Percentiles rank a stretch among this genome's conserved stretches.
phyloP scores from a whole-genome alignment of 1,140 invertebrate genomes.

The Gryllus bimaculatus region DNA sequence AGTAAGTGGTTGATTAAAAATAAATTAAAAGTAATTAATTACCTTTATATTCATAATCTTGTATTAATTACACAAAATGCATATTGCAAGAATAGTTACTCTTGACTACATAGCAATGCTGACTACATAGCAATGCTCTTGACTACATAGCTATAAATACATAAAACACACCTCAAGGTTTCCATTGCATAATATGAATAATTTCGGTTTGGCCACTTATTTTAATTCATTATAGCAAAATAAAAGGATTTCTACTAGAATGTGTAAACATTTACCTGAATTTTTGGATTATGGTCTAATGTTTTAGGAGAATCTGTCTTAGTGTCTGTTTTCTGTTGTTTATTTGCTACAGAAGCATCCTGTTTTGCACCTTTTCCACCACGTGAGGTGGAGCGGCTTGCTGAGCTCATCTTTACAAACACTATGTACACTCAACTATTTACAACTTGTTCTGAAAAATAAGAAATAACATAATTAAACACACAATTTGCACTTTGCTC shows the following conservation, averaged over 20 bases:
- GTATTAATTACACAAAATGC: too few relatives aligned
- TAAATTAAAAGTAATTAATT: too few relatives aligned
- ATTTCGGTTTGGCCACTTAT: neutral
- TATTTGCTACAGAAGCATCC: slow-evolving; percentile 33
- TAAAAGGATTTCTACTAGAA: neutral
- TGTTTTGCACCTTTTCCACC: slow-evolving; percentile 35
- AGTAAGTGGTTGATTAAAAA: too few relatives aligned
- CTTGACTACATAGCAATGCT: too few relatives aligned
- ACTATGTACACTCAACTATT: slow-evolving; percentile 37
- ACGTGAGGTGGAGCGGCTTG: slow-evolving; percentile 34
- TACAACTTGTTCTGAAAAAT: slow-evolving; percentile 28
- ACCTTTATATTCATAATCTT: too few relatives aligned
- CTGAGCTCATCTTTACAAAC: slow-evolving; percentile 36
- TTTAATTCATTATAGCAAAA: neutral
- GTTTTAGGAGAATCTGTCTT: slow-evolving; percentile 22
- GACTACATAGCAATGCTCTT: too few relatives aligned
- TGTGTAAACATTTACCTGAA: slow-evolving; percentile 22
- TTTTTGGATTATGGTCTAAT: slow-evolving; percentile 27
- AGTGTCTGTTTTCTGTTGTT: slow-evolving; percentile 28
- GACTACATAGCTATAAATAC: neutral
- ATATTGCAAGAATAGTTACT: too few relatives aligned
- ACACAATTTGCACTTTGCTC: too few relatives aligned
- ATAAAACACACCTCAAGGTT: neutral
- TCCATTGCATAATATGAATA: neutral
- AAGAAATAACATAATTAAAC: neutral